Evolutionary conservation across 1,140 invertebrate genomes (phyloP).

Genomic region (Agraylea sexmaculata): DNA sequence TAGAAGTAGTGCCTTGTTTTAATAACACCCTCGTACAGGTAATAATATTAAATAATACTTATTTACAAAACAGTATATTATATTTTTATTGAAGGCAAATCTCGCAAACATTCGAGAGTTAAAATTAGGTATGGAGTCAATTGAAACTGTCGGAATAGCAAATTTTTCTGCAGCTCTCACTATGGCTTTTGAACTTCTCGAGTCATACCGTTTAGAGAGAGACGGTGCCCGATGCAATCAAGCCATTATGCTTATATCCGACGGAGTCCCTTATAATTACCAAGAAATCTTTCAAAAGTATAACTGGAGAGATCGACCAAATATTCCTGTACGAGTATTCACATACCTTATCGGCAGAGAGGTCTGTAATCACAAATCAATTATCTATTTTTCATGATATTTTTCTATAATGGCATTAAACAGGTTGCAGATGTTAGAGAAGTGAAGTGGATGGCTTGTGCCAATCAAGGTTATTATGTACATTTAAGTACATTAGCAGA

Average conservation of each 20-base stretch:
- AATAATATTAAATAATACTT: constrained; percentile 18
- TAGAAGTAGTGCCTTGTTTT: constrained; percentile 79
- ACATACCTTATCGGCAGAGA: constrained; percentile 95
- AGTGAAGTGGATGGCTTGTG: constrained; percentile 95
- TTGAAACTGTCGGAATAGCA: constrained; percentile 79
- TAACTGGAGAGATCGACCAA: constrained; percentile 63
- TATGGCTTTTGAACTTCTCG: constrained; percentile 79
- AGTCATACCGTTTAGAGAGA: constrained; percentile 43
- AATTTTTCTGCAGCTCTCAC: constrained; percentile 88
- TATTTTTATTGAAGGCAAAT: constrained; percentile 55
- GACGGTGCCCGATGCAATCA: constrained; percentile 54
- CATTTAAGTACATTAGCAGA: constrained; percentile 87
- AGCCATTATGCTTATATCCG: constrained; percentile 97
- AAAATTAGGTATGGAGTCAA: constrained; percentile 63
- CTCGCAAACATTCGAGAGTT: constrained; percentile 77
- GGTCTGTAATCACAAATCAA: constrained; percentile 31
- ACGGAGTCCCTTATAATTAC: constrained; percentile 90
- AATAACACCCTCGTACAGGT: constrained; percentile 73
- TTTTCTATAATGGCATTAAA: constrained; percentile 2
- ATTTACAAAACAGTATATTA: constrained; percentile 4
- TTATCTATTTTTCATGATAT: not conserved
- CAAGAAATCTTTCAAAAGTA: constrained; percentile 82
- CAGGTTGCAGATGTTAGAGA: constrained; percentile 61
- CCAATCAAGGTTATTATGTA: constrained; percentile 86
- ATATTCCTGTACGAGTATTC: constrained; percentile 84